Percentiles rank a stretch among this genome's conserved stretches.
Conservation (phyloP, 2,113 vertebrate genomes). For the Sula dactylatra region DNA sequence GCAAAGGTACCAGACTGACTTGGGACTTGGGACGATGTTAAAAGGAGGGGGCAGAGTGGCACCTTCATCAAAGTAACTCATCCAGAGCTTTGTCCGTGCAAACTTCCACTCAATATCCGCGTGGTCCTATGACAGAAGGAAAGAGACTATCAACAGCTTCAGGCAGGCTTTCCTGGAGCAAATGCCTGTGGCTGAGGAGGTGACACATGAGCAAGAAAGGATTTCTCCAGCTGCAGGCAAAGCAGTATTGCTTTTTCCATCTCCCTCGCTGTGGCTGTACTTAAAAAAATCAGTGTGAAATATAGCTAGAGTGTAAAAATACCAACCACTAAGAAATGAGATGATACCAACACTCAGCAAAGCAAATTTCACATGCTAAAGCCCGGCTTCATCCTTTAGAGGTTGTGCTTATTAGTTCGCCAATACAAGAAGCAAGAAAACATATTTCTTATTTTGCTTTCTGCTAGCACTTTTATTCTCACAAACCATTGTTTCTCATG, state of each 20-base stretch:
- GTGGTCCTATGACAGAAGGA: conserved; percentile 81
- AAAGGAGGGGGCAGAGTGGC: conserved; percentile 95
- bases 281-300: neutral
- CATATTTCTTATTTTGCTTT: neutral
- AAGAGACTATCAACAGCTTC: neutral
- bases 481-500: neutral
- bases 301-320: neutral
- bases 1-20: conserved; percentile 91
- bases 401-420: neutral
- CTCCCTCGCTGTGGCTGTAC: neutral
- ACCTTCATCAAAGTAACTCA: conserved; percentile 97
- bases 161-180: neutral
- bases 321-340: neutral
- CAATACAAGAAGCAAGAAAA: neutral
- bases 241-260: neutral
- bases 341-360: neutral
- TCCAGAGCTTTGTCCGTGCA: conserved; percentile 96
- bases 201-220: neutral
- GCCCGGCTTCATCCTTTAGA: neutral
- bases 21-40: conserved; percentile 94
- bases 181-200: neutral
- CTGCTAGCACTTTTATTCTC: neutral
- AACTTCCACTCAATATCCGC: conserved; percentile 99
- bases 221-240: neutral
- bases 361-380: neutral